These are phyloP conservation scores for Hylia prasina DNA, from an alignment of 2,113 vertebrate genomes.

Conservation along the genomic window DNA sequence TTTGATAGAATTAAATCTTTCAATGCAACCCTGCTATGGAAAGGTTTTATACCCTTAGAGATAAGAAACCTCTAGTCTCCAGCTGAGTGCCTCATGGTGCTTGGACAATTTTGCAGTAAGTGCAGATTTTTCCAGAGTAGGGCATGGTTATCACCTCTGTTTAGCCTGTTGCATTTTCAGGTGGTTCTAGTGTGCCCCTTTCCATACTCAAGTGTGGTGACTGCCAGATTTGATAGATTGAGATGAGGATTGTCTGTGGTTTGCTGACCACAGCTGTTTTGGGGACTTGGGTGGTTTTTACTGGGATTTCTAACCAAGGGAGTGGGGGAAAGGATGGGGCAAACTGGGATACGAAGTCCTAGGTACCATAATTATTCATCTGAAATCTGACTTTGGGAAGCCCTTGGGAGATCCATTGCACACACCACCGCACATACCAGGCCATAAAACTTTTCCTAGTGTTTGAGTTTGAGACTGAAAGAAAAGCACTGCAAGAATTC, in stretches of 20 bases:
- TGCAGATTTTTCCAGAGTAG: background rate
- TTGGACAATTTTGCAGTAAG: background rate
- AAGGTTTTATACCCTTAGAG: background rate
- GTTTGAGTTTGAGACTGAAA: background rate
- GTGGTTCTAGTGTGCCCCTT: background rate
- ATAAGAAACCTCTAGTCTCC: background rate
- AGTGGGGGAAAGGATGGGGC: background rate
- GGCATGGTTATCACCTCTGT: background rate
- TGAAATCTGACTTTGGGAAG: background rate
- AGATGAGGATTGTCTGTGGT: background rate
- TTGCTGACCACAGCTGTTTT: background rate
- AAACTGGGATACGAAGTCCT: background rate
- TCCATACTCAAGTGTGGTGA: no score
- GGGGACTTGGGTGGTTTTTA: background rate
- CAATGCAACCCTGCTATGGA: background rate
- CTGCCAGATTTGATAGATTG: background rate
- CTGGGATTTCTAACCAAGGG: background rate
- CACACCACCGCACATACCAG: background rate
- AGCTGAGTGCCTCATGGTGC: background rate
- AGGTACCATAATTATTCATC: background rate
- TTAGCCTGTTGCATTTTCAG: background rate
- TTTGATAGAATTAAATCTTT: background rate
- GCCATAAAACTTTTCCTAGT: background rate
- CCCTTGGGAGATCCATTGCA: fast-evolving
- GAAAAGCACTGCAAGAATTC: background rate